Evolutionary conservation across 2,888 invertebrate genomes (phyloP).

Genomic region (Stenolophus ochropezus): DNA sequence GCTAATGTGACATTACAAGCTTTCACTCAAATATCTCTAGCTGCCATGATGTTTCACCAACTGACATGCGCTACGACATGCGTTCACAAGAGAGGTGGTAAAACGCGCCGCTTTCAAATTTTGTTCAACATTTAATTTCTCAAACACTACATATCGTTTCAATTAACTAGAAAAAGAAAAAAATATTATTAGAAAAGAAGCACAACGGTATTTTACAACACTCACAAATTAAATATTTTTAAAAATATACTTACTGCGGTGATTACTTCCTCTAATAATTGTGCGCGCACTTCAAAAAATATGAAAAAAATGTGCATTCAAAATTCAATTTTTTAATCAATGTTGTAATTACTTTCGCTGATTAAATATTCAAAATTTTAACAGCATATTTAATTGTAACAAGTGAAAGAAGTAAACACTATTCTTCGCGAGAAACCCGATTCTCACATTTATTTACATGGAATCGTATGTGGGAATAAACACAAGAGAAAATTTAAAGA

Average conservation of each 20-base stretch:
- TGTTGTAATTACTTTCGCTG: conserved; percentile 56
- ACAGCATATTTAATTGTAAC: conserved; percentile 39
- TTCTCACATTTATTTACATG: conserved; percentile 53
- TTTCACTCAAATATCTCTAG: conserved; percentile 68
- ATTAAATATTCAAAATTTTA: conserved; percentile 54
- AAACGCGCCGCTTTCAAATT: conserved; percentile 41
- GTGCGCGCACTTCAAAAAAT: too few species aligned
- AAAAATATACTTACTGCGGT: too few species aligned
- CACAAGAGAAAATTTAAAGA: conserved; percentile 51
- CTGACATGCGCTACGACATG: conserved; percentile 33
- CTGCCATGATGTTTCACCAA: conserved; percentile 62
- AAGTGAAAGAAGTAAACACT: conserved; percentile 50
- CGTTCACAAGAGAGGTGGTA: conserved; percentile 9
- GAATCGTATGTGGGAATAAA: conserved; percentile 51
- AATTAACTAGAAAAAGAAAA: too few species aligned
- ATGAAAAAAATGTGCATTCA: too few species aligned
- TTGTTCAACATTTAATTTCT: too few species aligned
- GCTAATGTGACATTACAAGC: conserved; percentile 66
- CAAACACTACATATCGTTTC: too few species aligned
- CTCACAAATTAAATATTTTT: too few species aligned
- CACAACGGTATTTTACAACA: too few species aligned
- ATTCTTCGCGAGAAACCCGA: conserved; percentile 47
- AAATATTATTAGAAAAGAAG: too few species aligned
- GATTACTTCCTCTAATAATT: too few species aligned
- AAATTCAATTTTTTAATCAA: conserved; percentile 22